These are phyloP conservation scores for Sparus aurata DNA, from an alignment of 2,797 vertebrate genomes.

Conservation along the genomic window DNA sequence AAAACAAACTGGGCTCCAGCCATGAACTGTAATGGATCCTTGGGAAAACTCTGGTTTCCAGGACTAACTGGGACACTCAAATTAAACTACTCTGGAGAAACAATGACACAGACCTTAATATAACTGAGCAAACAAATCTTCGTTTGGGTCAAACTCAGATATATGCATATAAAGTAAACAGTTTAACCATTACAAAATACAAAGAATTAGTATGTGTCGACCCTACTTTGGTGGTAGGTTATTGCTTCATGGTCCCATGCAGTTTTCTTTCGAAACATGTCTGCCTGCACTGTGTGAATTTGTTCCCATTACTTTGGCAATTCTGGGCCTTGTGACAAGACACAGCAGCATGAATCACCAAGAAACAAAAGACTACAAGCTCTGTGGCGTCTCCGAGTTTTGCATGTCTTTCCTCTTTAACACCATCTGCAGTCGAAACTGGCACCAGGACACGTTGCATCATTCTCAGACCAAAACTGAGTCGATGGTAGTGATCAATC, in stretches of 20 bases:
- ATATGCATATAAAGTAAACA: conserved; percentile 9
- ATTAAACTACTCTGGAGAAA: conserved; percentile 60
- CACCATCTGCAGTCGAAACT: conserved; percentile 2
- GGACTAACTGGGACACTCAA: conserved; percentile 41
- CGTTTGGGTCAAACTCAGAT: conserved; percentile 18
- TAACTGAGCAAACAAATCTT: conserved; percentile 57
- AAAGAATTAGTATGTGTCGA: background rate
- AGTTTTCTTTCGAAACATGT: background rate
- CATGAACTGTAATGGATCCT: conserved; percentile 66
- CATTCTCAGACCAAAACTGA: background rate
- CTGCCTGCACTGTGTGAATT: background rate
- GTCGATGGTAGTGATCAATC: background rate
- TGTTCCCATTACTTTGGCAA: background rate
- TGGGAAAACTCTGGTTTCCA: conserved; percentile 69
- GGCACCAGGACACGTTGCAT: background rate
- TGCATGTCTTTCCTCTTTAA: background rate
- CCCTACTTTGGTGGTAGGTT: background rate
- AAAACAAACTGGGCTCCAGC: conserved; percentile 72
- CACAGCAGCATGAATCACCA: background rate
- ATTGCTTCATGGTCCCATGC: background rate
- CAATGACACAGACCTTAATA: conserved; percentile 49
- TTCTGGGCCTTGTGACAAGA: background rate
- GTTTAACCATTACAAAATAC: background rate
- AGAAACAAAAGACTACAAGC: conserved; percentile 13
- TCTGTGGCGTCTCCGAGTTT: background rate